phyloP scores from a whole-genome alignment of 2,888 invertebrate species.

The Cerceris rybyensis region DNA sequence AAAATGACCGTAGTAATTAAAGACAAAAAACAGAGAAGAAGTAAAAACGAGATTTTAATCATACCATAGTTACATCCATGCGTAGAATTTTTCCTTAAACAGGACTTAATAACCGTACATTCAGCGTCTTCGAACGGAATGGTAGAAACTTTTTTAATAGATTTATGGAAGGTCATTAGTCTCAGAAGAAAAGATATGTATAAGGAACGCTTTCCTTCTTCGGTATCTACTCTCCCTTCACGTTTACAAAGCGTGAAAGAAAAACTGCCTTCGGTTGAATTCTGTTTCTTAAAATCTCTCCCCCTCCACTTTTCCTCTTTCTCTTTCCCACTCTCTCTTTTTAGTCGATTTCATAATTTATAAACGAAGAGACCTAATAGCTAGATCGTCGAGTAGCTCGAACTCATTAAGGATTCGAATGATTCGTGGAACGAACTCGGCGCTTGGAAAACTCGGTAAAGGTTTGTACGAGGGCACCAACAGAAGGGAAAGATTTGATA shows the following conservation, averaged over 20 bases:
- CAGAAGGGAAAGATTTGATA: conserved; percentile 64
- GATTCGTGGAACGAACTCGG: conserved; percentile 38
- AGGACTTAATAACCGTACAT: background rate
- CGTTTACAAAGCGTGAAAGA: conserved; percentile 18
- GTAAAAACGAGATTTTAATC: conserved; percentile 11
- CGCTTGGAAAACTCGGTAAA: conserved; percentile 53
- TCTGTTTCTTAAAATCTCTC: background rate
- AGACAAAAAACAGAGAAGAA: too few relatives aligned
- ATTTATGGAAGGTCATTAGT: conserved; percentile 30
- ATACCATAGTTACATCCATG: background rate
- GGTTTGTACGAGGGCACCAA: conserved; percentile 14
- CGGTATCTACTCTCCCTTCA: background rate
- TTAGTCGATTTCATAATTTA: conserved; percentile 32
- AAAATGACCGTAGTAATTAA: too few relatives aligned
- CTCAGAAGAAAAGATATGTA: conserved; percentile 28
- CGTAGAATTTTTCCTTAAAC: background rate
- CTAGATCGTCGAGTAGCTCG: conserved; percentile 5
- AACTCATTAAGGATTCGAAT: conserved; percentile 26
- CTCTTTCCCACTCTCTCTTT: background rate
- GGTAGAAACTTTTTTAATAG: conserved; percentile 30
- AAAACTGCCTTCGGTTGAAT: background rate
- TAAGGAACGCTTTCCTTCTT: conserved; percentile 15
- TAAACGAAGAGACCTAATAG: conserved; percentile 13
- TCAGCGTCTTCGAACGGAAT: conserved; percentile 16
- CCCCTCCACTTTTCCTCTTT: background rate